Conservation (phyloP, 2,888 invertebrate genomes). For the Andrena praecox region DNA sequence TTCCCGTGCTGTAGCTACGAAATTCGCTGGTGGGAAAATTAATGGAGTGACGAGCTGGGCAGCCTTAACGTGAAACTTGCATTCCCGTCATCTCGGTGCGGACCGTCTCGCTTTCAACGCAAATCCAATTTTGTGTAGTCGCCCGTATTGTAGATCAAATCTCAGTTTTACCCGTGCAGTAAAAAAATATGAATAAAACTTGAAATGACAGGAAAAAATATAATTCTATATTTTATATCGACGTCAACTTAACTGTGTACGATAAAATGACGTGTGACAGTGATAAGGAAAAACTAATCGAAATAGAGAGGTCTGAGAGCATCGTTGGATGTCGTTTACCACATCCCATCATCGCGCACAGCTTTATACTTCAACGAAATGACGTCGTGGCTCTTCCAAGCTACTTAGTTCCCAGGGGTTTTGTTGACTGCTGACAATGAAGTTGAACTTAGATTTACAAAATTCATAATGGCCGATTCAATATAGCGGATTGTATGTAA, state of each 20-base stretch:
- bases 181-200: background rate
- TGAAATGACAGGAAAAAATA: background rate
- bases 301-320: background rate
- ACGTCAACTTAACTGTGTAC: background rate
- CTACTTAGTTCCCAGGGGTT: no score
- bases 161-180: background rate
- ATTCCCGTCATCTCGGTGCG: background rate
- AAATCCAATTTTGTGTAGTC: background rate
- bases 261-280: slow-evolving; percentile 3
- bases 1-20: slow-evolving; percentile 32
- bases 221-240: background rate
- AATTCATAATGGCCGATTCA: no score
- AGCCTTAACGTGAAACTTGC: slow-evolving; percentile 6
- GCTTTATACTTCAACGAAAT: slow-evolving; percentile 3
- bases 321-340: background rate
- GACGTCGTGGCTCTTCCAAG: background rate
- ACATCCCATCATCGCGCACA: background rate
- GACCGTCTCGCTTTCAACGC: background rate
- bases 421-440: no score
- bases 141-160: background rate
- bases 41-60: slow-evolving; percentile 19
- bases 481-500: no score
- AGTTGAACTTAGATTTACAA: no score
- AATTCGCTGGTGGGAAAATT: slow-evolving; percentile 37
- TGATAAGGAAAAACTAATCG: slow-evolving; percentile 11